Evolutionary conservation across 1,140 invertebrate species (phyloP).

Genomic region (Drosophila burlai): DNA sequence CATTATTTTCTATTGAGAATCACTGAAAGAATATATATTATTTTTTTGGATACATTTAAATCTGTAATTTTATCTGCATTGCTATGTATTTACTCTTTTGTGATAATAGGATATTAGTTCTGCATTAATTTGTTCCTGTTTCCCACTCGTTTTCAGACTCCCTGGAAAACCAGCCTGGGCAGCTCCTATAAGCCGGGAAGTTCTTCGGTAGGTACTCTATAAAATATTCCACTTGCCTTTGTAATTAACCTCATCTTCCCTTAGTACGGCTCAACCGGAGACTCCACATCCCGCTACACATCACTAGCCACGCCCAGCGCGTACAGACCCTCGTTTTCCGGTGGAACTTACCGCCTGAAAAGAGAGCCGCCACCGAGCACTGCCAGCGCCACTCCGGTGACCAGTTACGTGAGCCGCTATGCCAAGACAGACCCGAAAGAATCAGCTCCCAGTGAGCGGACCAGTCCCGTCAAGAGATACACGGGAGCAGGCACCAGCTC

Average conservation of each 20-base stretch:
- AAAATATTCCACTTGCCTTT: background rate
- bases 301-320: conserved; percentile 74
- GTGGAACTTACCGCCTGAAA: conserved; percentile 81
- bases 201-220: conserved; percentile 52
- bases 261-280: conserved; percentile 71
- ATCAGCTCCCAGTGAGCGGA: conserved; percentile 47
- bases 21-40: conserved; percentile 8
- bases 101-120: background rate
- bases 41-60: background rate
- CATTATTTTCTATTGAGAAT: background rate
- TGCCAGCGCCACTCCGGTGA: conserved; percentile 23
- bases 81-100: background rate
- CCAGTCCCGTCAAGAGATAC: conserved; percentile 72
- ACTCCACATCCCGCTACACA: conserved; percentile 68
- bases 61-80: background rate
- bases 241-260: background rate
- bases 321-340: conserved; percentile 81
- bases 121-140: background rate
- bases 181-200: conserved; percentile 70
- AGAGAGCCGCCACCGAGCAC: conserved; percentile 59
- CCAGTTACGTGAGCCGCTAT: conserved; percentile 76
- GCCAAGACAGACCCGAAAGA: conserved; percentile 64
- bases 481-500: conserved; percentile 54
- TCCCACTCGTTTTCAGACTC: conserved; percentile 46
- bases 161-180: conserved; percentile 75